These are phyloP conservation scores for Scytalopus superciliaris DNA, from an alignment of 2,113 vertebrate genomes.

Conservation along the genomic window DNA sequence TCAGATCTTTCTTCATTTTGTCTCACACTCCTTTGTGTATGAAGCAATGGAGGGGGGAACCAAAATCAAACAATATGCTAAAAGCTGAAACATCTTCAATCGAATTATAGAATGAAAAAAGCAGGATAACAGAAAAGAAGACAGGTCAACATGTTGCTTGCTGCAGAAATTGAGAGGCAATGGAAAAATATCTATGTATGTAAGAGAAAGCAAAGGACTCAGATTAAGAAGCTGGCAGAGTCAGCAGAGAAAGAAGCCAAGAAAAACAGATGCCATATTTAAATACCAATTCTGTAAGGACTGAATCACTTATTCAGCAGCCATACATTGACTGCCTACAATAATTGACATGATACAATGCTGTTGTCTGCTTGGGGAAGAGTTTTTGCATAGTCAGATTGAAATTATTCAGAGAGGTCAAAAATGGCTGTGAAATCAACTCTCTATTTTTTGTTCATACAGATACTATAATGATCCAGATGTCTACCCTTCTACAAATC, in stretches of 20 bases:
- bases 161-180: background rate
- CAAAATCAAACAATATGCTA: background rate
- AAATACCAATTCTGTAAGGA: slow-evolving; percentile 21
- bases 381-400: slow-evolving; percentile 43
- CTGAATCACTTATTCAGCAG: slow-evolving; percentile 48
- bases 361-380: slow-evolving; percentile 17
- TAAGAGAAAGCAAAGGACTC: background rate
- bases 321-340: slow-evolving; percentile 24
- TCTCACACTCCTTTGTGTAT: background rate
- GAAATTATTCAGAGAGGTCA: slow-evolving; percentile 55
- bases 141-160: background rate
- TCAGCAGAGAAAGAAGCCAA: slow-evolving; percentile 31
- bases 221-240: slow-evolving; percentile 27
- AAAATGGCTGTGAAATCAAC: slow-evolving; percentile 50
- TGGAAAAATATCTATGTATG: background rate
- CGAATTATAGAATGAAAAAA: background rate
- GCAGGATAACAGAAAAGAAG: background rate
- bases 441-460: slow-evolving; percentile 19
- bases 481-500: slow-evolving; percentile 41
- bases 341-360: slow-evolving; percentile 24
- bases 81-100: background rate
- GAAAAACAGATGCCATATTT: slow-evolving; percentile 51
- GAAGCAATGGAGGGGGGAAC: background rate
- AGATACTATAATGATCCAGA: slow-evolving; percentile 45
- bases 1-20: background rate